Base-by-base conservation (phyloP, 2,888 invertebrate genomes). In the Toxonevra muliebris region DNA sequence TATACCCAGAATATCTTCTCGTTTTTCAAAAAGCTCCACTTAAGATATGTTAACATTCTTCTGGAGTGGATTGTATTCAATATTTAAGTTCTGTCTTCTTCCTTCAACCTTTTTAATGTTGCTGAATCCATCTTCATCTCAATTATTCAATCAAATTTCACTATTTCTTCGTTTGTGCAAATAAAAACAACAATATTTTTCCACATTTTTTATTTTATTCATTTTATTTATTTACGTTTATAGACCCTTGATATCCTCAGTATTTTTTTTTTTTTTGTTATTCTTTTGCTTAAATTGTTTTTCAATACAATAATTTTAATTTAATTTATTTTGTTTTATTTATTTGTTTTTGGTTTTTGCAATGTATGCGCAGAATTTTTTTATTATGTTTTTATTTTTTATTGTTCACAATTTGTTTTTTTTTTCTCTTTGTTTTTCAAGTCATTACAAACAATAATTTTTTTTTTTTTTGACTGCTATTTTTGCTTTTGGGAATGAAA, bases 221-320 rank as follows among this genome's bases (percentile, higher is more conserved):
- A 76, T 79, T 77, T 73, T 79, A 82, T 83, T 81, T 80, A 81
- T 82, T 81, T 80, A 77, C 76, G 83, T 82, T 82, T 80, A 81
- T 83, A 84, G 83, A 84, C 83, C 83, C 83, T 84, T 84, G 83
- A 84, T 84, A 84, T 84, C 83, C 83, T 84, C 83, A 84, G 84
- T 75, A 71, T 70, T 70, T 69, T 73, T 69, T 69, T 73, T 69
- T 69, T 61, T 71, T 80, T 75, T 77, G 76, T 80, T 74, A 50
- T 61, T 52, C 60, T 66, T 63, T 61, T 68, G 41, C 65, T 53
- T 41, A 53, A 63, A 45, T 48, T 12, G 42, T 17, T 15, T 55
- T 41, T 58, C 20, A 19, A 63, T 68, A 65, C 42, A 40, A 61
- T 64, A 57, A 52, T 57, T 65, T 62, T 43, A 17, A 60, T 64